Base-by-base conservation (phyloP, 2,113 vertebrate species). In the Epinephelus lanceolatus region DNA sequence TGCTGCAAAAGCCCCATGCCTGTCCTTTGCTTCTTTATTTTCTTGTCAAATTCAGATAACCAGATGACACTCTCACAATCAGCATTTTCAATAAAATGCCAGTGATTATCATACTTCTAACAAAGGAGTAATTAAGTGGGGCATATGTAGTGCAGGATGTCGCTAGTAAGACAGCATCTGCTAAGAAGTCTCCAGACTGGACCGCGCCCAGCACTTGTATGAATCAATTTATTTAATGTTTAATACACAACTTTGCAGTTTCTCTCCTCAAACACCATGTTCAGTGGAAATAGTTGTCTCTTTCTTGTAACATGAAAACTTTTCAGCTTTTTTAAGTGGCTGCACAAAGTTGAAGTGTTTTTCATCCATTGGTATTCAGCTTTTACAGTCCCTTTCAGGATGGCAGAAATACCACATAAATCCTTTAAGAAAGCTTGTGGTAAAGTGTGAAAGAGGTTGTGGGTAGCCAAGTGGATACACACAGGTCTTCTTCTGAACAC, bases 381-480 rank as follows among this genome's bases (percentile, higher is more conserved):
- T 45, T 71, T 27, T 70, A 67, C 6, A 57, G 25, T 59, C 5
- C 2, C 13, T 4, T 66, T 65, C 76, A 67, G 70, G 78, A 75
- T 45, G 73, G 76, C 80, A 65, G 86, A 83, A 66, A 81, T 84
- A 71, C 42, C 62, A 83, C 88, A 89, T 80, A 60, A 85, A 89
- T 33, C 88, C 86, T 90, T 86, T 89, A 61, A 80, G 80, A 70
- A 42, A 23, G 21, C 30, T 17, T 81, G 19, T 72, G 30, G 14
- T 21, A 1, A 25, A 53, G 72, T 56, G 30, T 65, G 49, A 69
- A 4, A 51, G 27, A 33, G 73, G 1, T 15, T 60, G 62, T 78
- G 21, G 7, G 49, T 53, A 1, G 6, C 15, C 23, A 62, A 52
- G 19, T 56, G 7, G 56, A 65, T 25, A 65, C 17, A 21, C 45